These are phyloP conservation scores for Rhizoglyphus robini DNA, from an alignment of 1,140 invertebrate species.

Conservation along the genomic window DNA sequence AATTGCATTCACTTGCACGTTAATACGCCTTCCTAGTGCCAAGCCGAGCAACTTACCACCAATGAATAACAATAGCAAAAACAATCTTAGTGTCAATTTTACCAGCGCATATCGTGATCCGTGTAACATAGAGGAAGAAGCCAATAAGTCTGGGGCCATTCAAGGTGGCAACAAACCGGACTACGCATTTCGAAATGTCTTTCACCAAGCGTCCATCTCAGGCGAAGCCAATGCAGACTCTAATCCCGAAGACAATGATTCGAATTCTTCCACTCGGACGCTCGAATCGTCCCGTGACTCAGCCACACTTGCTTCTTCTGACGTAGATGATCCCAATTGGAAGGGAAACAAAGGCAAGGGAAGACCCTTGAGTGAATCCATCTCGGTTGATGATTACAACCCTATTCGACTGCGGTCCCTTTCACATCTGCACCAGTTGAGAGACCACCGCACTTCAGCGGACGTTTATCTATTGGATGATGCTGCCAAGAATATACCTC, in stretches of 20 bases:
- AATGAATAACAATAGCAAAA: conserved; percentile 1
- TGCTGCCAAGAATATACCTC: no score
- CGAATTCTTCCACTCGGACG: background rate
- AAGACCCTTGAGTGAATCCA: conserved; percentile 4
- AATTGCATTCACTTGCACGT: no score
- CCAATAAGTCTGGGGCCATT: no score
- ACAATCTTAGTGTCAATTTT: background rate
- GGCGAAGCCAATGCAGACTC: background rate
- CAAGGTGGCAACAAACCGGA: no score
- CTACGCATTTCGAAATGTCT: no score
- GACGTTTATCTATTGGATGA: no score
- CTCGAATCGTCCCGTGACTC: background rate
- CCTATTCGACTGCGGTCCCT: background rate
- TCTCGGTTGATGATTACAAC: background rate
- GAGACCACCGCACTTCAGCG: background rate
- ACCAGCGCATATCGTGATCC: no score
- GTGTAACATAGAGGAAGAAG: no score
- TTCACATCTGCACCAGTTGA: background rate
- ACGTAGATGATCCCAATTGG: background rate
- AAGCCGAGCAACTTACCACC: no score
- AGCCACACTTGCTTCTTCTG: background rate
- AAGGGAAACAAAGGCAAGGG: background rate
- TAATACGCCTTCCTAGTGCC: no score
- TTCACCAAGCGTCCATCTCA: no score
- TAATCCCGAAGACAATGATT: background rate